Evolutionary conservation across 2,113 vertebrate genomes (phyloP).

Genomic region (Elaphurus davidianus): DNA sequence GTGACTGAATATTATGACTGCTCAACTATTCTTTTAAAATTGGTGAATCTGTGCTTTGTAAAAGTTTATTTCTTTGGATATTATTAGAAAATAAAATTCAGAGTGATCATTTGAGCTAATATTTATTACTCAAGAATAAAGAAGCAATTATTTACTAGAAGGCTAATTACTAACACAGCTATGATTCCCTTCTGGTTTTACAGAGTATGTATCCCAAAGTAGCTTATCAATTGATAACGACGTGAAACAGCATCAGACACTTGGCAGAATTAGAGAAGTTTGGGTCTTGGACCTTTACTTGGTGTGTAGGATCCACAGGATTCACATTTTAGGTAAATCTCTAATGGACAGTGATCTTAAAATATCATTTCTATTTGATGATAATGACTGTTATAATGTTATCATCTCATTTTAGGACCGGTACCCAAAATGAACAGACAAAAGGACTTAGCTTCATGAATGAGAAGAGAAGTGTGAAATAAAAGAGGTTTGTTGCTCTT

Average conservation of each 20-base stretch:
- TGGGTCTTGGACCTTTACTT: background rate
- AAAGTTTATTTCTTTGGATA: background rate
- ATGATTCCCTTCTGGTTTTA: background rate
- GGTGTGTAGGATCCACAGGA: rapidly evolving
- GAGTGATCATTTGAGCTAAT: background rate
- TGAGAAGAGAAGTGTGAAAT: background rate
- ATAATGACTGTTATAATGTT: background rate
- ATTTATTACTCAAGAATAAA: background rate
- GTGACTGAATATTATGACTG: background rate
- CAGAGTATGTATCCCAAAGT: background rate
- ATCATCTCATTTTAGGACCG: background rate
- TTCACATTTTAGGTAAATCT: background rate
- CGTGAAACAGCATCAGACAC: background rate
- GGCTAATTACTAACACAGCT: background rate
- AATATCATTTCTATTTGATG: background rate
- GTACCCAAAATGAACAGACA: background rate
- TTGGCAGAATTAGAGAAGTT: too few species aligned
- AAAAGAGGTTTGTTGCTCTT: background rate
- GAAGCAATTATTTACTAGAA: background rate
- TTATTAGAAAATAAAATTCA: background rate
- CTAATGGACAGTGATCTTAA: background rate
- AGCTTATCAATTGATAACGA: background rate
- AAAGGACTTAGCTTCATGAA: background rate
- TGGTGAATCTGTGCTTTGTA: background rate
- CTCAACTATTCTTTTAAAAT: background rate